A percentile compares a stretch with the other conserved stretches of the same genome.
phyloP scores from a whole-genome alignment of 2,797 vertebrate species.

The Acanthiza pusilla region DNA sequence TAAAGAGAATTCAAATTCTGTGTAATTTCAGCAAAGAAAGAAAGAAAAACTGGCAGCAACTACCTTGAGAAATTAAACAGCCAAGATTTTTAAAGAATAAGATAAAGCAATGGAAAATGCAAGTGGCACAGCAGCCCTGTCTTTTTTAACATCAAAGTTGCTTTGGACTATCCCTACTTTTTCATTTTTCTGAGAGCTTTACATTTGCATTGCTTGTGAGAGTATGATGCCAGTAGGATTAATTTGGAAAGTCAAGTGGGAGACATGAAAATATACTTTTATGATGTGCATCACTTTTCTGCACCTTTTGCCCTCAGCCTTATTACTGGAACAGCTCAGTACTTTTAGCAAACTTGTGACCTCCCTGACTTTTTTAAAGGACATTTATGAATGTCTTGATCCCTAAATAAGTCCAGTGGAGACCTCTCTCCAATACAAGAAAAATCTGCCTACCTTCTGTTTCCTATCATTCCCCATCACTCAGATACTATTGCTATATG shows the following conservation, averaged over 20 bases:
- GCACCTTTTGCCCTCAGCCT: background rate
- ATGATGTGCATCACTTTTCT: background rate
- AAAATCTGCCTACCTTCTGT: background rate
- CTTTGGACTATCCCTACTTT: background rate
- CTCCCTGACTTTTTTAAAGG: background rate
- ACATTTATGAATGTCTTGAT: background rate
- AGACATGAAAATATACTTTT: background rate
- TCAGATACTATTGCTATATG: background rate
- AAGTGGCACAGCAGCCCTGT: background rate
- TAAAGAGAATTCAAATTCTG: background rate
- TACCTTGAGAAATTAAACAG: background rate
- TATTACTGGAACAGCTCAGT: background rate
- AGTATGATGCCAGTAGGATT: background rate
- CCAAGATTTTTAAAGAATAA: background rate
- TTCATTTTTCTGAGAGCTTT: background rate
- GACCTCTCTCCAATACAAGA: background rate
- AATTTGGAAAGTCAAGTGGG: background rate
- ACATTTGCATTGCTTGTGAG: background rate
- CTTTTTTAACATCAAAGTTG: background rate
- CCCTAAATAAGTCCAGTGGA: background rate
- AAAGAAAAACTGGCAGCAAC: slow-evolving; percentile 1
- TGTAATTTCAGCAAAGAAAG: background rate
- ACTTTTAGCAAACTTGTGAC: background rate
- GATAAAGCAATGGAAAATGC: background rate
- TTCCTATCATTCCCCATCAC: background rate